Conservation (phyloP, 2,113 vertebrate genomes). For the Tachysurus fulvidraco region DNA sequence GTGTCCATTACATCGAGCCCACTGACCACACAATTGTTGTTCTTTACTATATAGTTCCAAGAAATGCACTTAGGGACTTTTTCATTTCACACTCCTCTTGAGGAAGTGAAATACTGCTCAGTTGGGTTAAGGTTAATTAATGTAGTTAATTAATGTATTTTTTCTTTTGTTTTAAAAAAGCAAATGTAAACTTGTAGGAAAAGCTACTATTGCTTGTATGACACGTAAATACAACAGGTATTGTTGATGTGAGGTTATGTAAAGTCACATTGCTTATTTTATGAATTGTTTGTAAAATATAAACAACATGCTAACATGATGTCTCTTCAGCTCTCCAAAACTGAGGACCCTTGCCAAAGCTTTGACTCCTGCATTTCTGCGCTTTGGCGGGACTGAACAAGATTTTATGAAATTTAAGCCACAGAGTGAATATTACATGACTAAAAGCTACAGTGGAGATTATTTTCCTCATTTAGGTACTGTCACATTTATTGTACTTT, state of each 20-base stretch:
- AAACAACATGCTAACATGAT: background rate
- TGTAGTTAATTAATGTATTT: too few relatives aligned
- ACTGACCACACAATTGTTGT: too few relatives aligned
- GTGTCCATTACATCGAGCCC: too few relatives aligned
- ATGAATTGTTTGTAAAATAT: background rate
- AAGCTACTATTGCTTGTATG: background rate
- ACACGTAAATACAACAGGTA: background rate
- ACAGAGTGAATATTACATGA: slow-evolving; percentile 60
- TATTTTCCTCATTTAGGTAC: slow-evolving; percentile 52
- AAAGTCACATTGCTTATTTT: background rate
- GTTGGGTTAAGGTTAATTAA: too few relatives aligned
- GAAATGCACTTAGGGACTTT: too few relatives aligned
- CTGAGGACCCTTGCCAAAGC: slow-evolving; percentile 77
- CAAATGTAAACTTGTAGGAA: background rate
- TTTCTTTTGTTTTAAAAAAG: background rate
- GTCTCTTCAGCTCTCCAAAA: slow-evolving; percentile 77
- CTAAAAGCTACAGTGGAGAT: slow-evolving; percentile 56
- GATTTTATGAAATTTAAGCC: slow-evolving; percentile 90
- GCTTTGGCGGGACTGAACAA: slow-evolving; percentile 89
- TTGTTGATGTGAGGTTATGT: background rate
- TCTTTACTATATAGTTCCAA: too few relatives aligned
- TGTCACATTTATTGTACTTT: background rate
- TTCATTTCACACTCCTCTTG: too few relatives aligned
- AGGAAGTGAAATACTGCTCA: too few relatives aligned
- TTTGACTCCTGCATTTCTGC: slow-evolving; percentile 82